Base-by-base conservation (phyloP, 2,888 invertebrate genomes). In the Balanococcus diminutus region DNA sequence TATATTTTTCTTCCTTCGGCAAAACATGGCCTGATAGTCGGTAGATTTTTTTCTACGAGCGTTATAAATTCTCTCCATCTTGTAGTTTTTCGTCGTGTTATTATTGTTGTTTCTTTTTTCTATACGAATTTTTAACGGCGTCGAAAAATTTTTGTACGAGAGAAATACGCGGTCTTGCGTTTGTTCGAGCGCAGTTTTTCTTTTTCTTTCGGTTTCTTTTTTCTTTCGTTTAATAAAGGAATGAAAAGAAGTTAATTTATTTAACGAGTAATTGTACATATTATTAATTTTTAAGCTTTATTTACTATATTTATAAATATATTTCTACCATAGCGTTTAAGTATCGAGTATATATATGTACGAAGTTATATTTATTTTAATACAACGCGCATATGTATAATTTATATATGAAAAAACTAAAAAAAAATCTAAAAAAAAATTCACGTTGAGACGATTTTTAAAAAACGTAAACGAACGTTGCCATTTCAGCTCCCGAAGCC, bases 191-290 rank as follows among this genome's bases (percentile, higher is more conserved):
- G 19, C 8, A 36, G 36, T 36, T 46, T 46, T 46, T 46, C 46
- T 46, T 11, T 67, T 28, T 67, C 11, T 9, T 67, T 67, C 25
- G 19, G 4, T 72, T 72, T 31, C 11, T 31, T 75, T 75, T 32
- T 25, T 75, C n/a, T 75, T 75, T 75, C 32, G 32, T 75, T 75
- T 28, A 67, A 28, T 28, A 75, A 75, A 75, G 75, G 75, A 75
- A 75, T 75, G n/a, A 75, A 51, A 51, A 75, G 32, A n/a, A 11
- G 75, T 75, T 75, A 75, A 75, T 75, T 75, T 75, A 75, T 75
- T 75, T 75, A 75, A 75, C 32, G 19, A 32, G 36, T 75, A n/a
- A 67, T 46, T 75, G 75, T 75, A 75, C 8, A 75, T 75, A 75
- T 8, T 25, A 19, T 56, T 56, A 9, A 14, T 22, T 67, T 25